Evolutionary conservation across 35 echinoderm and acorn worm genomes (phyloP).

Genomic region (Heliocidaris erythrogramma): DNA sequence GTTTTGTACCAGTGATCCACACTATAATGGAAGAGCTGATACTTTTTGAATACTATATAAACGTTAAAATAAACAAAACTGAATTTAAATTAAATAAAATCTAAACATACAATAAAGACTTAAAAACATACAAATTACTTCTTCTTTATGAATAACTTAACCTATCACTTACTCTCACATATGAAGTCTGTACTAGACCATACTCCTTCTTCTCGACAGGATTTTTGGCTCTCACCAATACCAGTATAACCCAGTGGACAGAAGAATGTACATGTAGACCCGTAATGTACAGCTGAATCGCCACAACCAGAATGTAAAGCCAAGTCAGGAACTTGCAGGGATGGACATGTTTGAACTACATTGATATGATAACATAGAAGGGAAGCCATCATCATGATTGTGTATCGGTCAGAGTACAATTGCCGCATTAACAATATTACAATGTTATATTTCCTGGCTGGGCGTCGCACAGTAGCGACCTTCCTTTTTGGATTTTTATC

Average conservation of each 20-base stretch:
- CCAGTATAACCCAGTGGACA: slow-evolving; percentile 54
- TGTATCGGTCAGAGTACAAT: no score
- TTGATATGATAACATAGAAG: neutral
- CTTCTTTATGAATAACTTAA: no score
- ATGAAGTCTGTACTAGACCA: slow-evolving; percentile 47
- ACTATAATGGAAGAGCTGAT: no score
- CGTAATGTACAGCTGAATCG: slow-evolving; percentile 23
- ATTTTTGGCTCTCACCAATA: neutral
- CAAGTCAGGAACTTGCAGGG: neutral
- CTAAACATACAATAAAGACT: no score
- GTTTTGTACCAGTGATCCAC: no score
- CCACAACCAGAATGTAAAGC: slow-evolving; percentile 47
- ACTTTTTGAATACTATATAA: no score
- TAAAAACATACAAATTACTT: no score
- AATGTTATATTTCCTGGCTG: no score
- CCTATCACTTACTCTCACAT: slow-evolving; percentile 51
- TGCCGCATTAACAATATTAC: no score
- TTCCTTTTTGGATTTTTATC: neutral
- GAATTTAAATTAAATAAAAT: no score
- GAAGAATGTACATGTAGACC: slow-evolving; percentile 49
- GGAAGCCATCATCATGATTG: no score
- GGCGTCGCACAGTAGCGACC: neutral
- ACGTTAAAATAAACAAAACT: no score
- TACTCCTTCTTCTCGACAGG: slow-evolving; percentile 44
- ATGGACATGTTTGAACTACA: slow-evolving; percentile 49